Conservation (phyloP, 2,113 vertebrate species). For the Megaptera novaeangliae region DNA sequence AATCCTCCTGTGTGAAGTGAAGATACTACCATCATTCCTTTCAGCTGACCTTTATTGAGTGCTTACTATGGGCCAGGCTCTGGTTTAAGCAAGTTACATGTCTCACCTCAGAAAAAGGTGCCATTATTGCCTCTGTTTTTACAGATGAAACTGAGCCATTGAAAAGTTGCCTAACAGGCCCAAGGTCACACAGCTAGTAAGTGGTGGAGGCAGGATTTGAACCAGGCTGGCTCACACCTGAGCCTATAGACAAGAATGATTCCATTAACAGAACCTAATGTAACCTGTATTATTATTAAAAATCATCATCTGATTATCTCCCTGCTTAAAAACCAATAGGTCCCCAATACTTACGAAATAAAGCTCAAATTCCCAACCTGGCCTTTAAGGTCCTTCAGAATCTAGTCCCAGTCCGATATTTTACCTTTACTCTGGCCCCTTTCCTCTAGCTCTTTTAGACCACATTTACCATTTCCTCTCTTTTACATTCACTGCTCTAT, state of each 20-base stretch:
- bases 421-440: neutral
- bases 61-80: neutral
- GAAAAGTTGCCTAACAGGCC: neutral
- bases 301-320: neutral
- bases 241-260: slow-evolving; percentile 8
- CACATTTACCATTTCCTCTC: neutral
- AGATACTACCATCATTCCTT: neutral
- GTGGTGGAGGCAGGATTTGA: neutral
- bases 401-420: neutral
- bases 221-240: neutral
- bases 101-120: neutral
- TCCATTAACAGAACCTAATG: neutral
- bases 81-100: neutral
- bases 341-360: neutral
- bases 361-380: neutral
- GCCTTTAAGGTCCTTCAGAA: neutral
- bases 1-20: neutral
- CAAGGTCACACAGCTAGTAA: neutral
- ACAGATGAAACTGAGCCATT: neutral
- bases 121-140: slow-evolving; percentile 19
- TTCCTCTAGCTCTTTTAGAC: neutral
- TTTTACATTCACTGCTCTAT: neutral
- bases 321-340: neutral
- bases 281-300: neutral
- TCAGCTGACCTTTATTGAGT: neutral